Conservation (phyloP, 2,797 vertebrate genomes). For the Notamacropus eugenii region DNA sequence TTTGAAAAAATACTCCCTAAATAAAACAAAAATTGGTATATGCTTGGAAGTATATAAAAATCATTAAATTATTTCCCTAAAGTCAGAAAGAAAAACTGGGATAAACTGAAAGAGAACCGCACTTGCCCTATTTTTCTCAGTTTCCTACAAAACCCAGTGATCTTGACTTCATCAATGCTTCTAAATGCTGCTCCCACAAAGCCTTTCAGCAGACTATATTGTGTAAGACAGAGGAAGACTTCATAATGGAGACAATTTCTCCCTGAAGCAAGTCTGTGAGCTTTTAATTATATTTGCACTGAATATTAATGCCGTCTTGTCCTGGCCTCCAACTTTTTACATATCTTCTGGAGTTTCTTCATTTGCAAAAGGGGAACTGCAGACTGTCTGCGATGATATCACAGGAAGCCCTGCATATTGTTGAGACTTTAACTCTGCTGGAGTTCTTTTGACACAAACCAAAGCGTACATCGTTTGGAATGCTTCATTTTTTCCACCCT, state of each 20-base stretch:
- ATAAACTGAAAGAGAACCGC: background rate
- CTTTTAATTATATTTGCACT: background rate
- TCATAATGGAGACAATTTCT: background rate
- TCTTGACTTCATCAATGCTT: background rate
- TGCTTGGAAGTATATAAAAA: constrained; percentile 3
- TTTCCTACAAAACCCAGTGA: background rate
- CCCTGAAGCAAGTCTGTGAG: accelerated
- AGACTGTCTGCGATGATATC: background rate
- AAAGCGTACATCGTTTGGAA: background rate
- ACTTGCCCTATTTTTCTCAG: background rate
- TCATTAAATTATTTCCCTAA: background rate
- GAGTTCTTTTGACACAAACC: background rate
- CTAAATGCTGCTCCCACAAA: accelerated
- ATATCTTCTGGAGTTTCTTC: background rate
- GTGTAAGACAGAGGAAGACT: too few relatives aligned
- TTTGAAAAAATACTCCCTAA: background rate
- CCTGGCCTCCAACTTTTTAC: background rate
- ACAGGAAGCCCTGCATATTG: background rate
- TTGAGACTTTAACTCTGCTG: background rate
- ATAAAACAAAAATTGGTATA: background rate
- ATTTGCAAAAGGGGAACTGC: background rate
- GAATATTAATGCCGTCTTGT: background rate
- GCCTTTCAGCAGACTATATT: background rate
- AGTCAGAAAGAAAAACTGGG: background rate
- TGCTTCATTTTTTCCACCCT: constrained; percentile 72